Base-by-base conservation (phyloP, 2,113 vertebrate species). In the Ondatra zibethicus region DNA sequence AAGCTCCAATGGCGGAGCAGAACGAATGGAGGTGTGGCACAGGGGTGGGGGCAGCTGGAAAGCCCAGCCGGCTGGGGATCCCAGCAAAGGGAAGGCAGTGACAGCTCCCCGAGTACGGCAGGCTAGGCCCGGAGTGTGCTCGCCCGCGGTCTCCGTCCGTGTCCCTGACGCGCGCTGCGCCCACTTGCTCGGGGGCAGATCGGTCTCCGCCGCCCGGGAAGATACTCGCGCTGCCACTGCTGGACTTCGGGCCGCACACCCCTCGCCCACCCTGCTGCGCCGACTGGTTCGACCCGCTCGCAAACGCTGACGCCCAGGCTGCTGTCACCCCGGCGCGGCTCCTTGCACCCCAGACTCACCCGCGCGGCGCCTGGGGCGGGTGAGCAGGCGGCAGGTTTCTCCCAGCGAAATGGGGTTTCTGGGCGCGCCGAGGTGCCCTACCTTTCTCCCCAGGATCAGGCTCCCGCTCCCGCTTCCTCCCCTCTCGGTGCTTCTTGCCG, bases 401-500 rank as follows among this genome's bases (percentile, higher is more conserved):
- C 89, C 86, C 82, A 88, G 89, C 23, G 77, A 95, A 95, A 73
- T 42, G 1, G 88, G 72, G 88, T 95, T 94, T 94, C 78, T 63
- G 84, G 91, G 89, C 63, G 92, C 92, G 72, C 92, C 4, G 52
- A 97, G 94, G 97, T 96, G 77, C 93, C 96, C 96, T 98, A 98
- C 98, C 98, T 98, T 97, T 97, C 82, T 97, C 97, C 98, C 98
- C 98, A 92, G 98, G 98, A 78, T 98, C 98, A 96, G 95, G 98
- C 97, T 98, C 98, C 98, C 95, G 98, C 95, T 98, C 98, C 98
- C 98, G 97, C 85, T 98, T 98, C 97, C 97, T 98, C 96, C 98
- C 98, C 97, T 99, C 99, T 98, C 98, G 98, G 97, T 98, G 98
- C 98, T 98, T 99, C 98, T 98, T 98, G 98, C 97, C 98, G 50